Evolutionary conservation across 1,140 invertebrate species (phyloP), one percentile per base, ranked within the genome.

Genomic region (Drosophila sechellia): DNA sequence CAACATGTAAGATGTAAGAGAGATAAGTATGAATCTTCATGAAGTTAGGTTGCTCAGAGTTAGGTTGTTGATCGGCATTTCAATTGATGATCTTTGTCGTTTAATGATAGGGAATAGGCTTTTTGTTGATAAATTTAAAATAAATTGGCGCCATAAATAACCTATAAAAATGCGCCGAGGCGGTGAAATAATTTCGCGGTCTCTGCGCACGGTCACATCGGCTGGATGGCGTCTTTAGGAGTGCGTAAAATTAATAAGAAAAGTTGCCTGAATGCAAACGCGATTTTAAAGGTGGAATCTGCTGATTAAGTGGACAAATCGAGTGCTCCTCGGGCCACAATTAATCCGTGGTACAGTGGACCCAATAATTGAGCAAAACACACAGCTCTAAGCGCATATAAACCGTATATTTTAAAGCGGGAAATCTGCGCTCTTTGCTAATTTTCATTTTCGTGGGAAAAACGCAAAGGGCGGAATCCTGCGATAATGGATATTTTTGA

Each of bases 401-500:
- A 50, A 12, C 13, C 25, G 48, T 12, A 22, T 22, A 22, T 22
- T 22, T 22, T 22, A 22, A 22, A 22, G 25, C 11, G 46, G 27
- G 3, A 34, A 46, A 58, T 27, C 15, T 25, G 56, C 15, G 31
- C 35, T 5, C 25, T 8, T 12, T 5, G 11, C 3, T 15, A 15
- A 5, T 64, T 37, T 25, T 8, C 20, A 2, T n/a, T 46, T 22
- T 22, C 12, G 37, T 59, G 54, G n/a, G 11, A 34, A n/a, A 68
- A 17, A 20, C 15, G 31, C 31, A 65, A 52, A 39, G 31, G 12
- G 37, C 46, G 46, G 59, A 37, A 34, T 4, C 59, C 12, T 0
- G 12, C 12, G 20, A 31, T 20, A 27, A 87, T 86, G 83, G 83
- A 86, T 49, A 59, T 87, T 11, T 87, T 87, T 34, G 83, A 87